Evolutionary conservation across 64 coral and sea anemone genomes (phyloP).

Genomic region (Exaiptasia diaphana): DNA sequence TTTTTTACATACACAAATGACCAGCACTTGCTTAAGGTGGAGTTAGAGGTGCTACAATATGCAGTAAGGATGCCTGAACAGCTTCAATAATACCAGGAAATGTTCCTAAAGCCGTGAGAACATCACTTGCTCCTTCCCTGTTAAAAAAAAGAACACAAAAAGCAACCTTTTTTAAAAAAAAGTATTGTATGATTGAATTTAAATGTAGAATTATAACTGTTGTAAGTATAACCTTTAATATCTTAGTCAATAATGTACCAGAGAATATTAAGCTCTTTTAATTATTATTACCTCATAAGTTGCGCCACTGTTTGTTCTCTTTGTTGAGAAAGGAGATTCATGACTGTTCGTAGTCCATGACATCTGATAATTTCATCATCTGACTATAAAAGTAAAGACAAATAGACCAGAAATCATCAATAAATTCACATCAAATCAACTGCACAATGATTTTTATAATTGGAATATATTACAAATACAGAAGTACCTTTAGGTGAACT

Average conservation of each 20-base stretch:
- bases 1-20: not conserved
- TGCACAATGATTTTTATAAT: too few species aligned
- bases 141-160: not conserved
- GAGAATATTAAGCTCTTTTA: not conserved
- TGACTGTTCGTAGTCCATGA: slow-evolving; percentile 54
- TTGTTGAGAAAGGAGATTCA: slow-evolving; percentile 45
- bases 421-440: not conserved
- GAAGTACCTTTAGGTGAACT: slow-evolving; percentile 37
- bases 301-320: slow-evolving; percentile 18
- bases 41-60: slow-evolving; percentile 51
- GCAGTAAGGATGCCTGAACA: slow-evolving; percentile 48
- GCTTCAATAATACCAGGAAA: slow-evolving; percentile 54
- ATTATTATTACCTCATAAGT: slow-evolving; percentile 24
- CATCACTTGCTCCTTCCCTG: slow-evolving; percentile 62
- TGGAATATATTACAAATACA: too few species aligned
- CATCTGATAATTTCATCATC: slow-evolving; percentile 34
- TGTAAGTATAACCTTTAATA: not conserved
- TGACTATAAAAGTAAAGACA: not conserved
- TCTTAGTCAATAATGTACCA: not conserved
- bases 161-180: not conserved
- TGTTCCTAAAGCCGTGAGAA: slow-evolving; percentile 33
- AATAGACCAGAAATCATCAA: not conserved
- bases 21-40: slow-evolving; percentile 6
- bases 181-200: not conserved
- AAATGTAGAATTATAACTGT: not conserved